A percentile compares a stretch with the other conserved stretches of the same genome.
Evolutionary conservation across 1,140 invertebrate species (phyloP).

Genomic region (Littorina saxatilis): DNA sequence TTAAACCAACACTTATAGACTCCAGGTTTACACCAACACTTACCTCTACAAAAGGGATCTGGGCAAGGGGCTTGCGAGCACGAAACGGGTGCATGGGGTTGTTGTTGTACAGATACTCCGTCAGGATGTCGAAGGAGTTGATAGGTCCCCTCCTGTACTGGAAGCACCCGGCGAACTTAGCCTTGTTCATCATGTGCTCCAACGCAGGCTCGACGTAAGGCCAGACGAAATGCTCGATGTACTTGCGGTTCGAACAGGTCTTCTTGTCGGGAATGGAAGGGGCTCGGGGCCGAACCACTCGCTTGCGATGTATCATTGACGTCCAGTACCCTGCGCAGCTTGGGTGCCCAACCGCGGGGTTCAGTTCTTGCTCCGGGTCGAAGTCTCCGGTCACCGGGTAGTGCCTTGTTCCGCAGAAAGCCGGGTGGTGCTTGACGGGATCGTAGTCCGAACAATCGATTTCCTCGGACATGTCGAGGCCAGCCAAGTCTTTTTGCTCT

Average conservation of each 20-base stretch:
- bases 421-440: background rate
- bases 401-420: background rate
- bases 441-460: background rate
- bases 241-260: background rate
- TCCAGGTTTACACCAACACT: background rate
- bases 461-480: background rate
- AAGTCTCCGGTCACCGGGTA: background rate
- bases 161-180: background rate
- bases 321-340: background rate
- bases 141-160: background rate
- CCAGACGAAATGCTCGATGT: background rate
- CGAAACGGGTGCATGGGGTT: background rate
- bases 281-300: background rate
- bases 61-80: background rate
- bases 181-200: background rate
- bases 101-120: constrained; percentile 16
- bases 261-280: background rate
- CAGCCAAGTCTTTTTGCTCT: background rate
- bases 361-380: background rate
- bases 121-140: background rate
- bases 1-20: too few relatives aligned
- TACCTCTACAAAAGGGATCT: background rate
- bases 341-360: background rate
- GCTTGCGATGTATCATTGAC: background rate
- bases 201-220: background rate